These are phyloP conservation scores for Micromys minutus DNA, from an alignment of 2,113 vertebrate genomes.

Conservation along the genomic window DNA sequence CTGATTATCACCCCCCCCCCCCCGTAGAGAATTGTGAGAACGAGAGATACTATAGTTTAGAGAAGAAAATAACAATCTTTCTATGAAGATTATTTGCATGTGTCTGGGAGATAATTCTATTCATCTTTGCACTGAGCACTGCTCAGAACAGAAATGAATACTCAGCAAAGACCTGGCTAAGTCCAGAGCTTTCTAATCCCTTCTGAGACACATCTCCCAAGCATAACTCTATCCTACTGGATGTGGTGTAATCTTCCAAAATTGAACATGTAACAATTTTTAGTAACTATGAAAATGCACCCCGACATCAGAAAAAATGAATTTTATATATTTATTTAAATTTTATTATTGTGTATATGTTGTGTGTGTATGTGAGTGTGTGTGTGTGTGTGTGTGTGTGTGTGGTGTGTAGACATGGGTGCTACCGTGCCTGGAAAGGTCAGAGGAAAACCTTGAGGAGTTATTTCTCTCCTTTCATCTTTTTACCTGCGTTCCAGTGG, in stretches of 20 bases:
- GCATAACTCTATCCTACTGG: conserved; percentile 28
- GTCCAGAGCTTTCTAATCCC: conserved; percentile 54
- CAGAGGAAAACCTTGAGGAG: background rate
- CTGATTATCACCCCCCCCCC: conserved; percentile 60
- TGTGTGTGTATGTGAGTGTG: background rate
- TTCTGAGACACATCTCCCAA: conserved; percentile 54
- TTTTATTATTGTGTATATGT: background rate
- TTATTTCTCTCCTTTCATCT: background rate
- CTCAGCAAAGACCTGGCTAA: conserved; percentile 46
- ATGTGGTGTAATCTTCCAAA: conserved; percentile 48
- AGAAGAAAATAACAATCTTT: conserved; percentile 61
- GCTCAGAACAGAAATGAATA: conserved; percentile 65
- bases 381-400: background rate
- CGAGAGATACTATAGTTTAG: conserved; percentile 31
- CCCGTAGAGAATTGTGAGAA: conserved; percentile 33
- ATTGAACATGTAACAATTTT: conserved; percentile 23
- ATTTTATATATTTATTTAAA: background rate
- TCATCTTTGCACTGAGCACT: conserved; percentile 39
- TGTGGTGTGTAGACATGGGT: background rate
- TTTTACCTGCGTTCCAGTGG: background rate
- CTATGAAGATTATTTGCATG: conserved; percentile 62
- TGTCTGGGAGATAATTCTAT: conserved; percentile 59
- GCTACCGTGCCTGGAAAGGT: too few species aligned
- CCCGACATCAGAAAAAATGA: conserved; percentile 9
- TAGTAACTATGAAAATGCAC: conserved; percentile 54